Percentiles rank a stretch among this genome's conserved stretches.
Conservation (phyloP, 2,888 invertebrate species). For the Pardosa pseudoannulata region DNA sequence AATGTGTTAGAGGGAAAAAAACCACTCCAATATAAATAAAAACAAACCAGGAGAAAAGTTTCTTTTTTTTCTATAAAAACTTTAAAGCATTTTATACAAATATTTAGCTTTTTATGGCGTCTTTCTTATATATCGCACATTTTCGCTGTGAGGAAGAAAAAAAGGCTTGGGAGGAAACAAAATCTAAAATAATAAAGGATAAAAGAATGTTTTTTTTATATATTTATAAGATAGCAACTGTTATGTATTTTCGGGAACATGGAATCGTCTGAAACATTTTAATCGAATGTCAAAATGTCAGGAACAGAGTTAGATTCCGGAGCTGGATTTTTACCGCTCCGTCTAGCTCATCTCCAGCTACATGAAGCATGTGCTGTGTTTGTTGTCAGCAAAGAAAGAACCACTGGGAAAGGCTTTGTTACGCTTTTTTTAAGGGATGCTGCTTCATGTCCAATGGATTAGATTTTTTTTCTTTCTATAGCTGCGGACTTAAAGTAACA, state of each 20-base stretch:
- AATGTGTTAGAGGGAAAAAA: too few relatives aligned
- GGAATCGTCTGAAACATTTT: conserved; percentile 53
- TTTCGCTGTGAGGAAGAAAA: too few relatives aligned
- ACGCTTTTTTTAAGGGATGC: too few relatives aligned
- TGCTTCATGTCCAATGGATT: too few relatives aligned
- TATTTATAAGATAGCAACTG: not conserved
- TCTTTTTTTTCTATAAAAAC: too few relatives aligned
- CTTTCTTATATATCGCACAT: too few relatives aligned
- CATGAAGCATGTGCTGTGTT: not conserved
- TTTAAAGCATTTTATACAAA: too few relatives aligned
- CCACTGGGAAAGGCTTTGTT: not conserved
- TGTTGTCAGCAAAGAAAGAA: conserved; percentile 1
- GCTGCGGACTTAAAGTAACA: too few relatives aligned
- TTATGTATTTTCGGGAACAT: not conserved
- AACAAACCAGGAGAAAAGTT: too few relatives aligned
- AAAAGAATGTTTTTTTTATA: not conserved
- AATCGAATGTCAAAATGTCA: conserved; percentile 72
- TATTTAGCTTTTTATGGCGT: too few relatives aligned
- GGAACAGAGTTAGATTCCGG: conserved; percentile 48
- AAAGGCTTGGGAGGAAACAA: not conserved
- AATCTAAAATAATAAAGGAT: not conserved
- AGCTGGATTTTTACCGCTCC: conserved; percentile 62
- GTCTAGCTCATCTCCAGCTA: conserved; percentile 27
- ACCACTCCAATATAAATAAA: too few relatives aligned
- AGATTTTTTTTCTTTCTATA: too few relatives aligned